Base-by-base conservation (phyloP, 2,797 vertebrate species). In the Eulemur rubriventer region DNA sequence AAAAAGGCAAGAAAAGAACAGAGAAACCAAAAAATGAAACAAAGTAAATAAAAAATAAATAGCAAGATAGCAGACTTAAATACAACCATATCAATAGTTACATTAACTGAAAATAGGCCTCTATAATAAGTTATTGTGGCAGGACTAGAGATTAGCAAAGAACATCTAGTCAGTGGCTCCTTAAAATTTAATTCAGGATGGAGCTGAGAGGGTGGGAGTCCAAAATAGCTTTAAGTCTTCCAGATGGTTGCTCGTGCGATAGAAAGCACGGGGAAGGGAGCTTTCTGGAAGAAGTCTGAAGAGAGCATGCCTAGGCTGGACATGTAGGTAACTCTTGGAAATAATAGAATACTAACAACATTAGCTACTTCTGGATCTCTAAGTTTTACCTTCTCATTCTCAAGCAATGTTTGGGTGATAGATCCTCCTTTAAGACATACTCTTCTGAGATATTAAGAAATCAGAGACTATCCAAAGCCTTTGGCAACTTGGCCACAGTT, bases 101-200 rank as follows among this genome's bases (percentile, higher is more conserved):
- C 10, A 65, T 43, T 92, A 88, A 80, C 11, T 86, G 28, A 81
- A 94, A 97, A 73, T 61, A 43, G 33, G 3, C 4, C 65, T 43
- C 18, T 55, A 4, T 81, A 17, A 17, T 72, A 59, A 35, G 20
- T 38, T 87, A 35, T 41, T 89, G 35, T 83, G 22, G 6, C 48
- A 85, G 52, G 18, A 73, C 33, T 46, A 84, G 57, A 86, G 28
- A 69, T 35, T 43, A 73, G 1, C 28, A 79, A 83, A 78, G 33
- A 72, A 79, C 12, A 76, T 33, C 3, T 1, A 75, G 7, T 52
- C 13, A 61, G 75, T 76, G 70, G 9, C 1, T 57, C 13, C 63
- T 95, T 67, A 93, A 83, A 93, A 82, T 75, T 80, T 80, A 96
- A 82, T 48, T 82, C 75, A 57, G 22, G 4, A 63, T 92, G 46